A percentile compares a stretch with the other conserved stretches of the same genome.
These are phyloP conservation scores for Megaceryle alcyon DNA, from an alignment of 2,797 vertebrate genomes.

Conservation along the genomic window DNA sequence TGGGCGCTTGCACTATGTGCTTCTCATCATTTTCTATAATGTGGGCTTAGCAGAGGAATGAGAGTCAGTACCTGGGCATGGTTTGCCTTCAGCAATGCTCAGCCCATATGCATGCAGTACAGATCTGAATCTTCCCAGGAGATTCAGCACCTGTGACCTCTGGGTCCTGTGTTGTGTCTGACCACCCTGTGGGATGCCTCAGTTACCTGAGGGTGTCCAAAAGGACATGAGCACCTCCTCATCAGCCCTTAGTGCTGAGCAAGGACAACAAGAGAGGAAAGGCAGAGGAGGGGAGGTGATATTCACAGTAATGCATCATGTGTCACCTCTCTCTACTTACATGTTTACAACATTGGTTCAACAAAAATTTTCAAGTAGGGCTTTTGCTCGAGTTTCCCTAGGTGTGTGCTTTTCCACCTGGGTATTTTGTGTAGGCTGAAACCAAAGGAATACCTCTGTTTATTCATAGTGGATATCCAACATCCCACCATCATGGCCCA, in stretches of 20 bases:
- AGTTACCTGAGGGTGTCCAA: neutral
- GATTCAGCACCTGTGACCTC: neutral
- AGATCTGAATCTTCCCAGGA: neutral
- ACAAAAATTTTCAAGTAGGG: neutral
- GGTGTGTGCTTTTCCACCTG: neutral
- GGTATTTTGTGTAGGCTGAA: neutral
- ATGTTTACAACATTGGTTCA: neutral
- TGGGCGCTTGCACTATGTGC: neutral
- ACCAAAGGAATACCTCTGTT: neutral
- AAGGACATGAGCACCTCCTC: neutral
- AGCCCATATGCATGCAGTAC: accelerated
- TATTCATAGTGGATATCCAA: neutral
- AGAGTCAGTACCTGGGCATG: accelerated
- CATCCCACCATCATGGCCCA: neutral
- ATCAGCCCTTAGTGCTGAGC: neutral
- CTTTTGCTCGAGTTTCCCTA: neutral
- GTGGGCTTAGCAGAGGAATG: neutral
- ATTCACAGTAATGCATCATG: neutral
- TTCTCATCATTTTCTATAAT: neutral
- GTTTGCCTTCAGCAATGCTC: neutral
- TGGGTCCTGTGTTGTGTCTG: neutral
- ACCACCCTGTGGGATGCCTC: neutral
- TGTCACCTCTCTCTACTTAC: neutral
- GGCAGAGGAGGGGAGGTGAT: neutral
- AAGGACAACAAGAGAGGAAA: neutral